Evolutionary conservation across 2,113 vertebrate species (phyloP), one percentile per base, ranked within the genome.

Genomic region (Myiopsitta monachus): DNA sequence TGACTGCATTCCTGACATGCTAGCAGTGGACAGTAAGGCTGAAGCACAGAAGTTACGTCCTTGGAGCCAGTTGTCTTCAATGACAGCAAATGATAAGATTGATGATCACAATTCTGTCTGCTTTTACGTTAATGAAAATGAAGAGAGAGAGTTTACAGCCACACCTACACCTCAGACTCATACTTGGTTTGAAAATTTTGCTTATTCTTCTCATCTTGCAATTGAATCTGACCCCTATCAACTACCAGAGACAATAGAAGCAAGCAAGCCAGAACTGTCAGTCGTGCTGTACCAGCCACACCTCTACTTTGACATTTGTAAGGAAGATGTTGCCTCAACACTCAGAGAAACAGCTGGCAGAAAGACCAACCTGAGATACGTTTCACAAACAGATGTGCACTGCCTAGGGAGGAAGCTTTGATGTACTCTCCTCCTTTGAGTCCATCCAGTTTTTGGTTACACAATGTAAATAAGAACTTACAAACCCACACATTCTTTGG

Each of bases 161-260:
- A 49, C 27, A 41, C 3, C 44, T 52, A 27, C 31, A 62, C 14
- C 64, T 81, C 78, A 17, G n/a, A 54, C 43, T 67, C 78, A 14
- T 38, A 79, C 64, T 61, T 98, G 95, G 59, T 98, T 98, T 74
- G 97, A 98, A 95, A 98, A 98, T 81, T 78, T 97, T 28, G 96
- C 96, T 76, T 98, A 98, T 59, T 94, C 87, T 63, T 91, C 91
- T 54, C 76, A 93, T 41, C 28, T 57, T 69, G 73, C 79, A 51
- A 55, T 51, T 70, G 73, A 85, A 26, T 43, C 80, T 43, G 38
- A 31, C 31, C 67, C 51, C 24, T 94, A 30, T 55, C 84, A 79
- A 46, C 66, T 52, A 21, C 16, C 10, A 0, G 55, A 79, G 54
- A 68, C 16, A 21, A 10, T 39, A 24, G 38, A 82, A n/a, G 10